Conservation (phyloP, 2,797 vertebrate species). For the Salmo trutta region DNA sequence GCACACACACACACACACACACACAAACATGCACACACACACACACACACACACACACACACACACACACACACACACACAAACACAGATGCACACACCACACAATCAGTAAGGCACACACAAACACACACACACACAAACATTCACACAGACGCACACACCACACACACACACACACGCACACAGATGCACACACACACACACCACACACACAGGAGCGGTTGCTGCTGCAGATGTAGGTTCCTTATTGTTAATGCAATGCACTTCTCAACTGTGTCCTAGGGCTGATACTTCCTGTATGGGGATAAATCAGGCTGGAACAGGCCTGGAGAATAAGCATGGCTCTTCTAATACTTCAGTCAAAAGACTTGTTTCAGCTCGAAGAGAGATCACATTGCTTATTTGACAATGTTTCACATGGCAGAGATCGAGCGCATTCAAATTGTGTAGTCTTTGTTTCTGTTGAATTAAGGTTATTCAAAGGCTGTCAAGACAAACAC, state of each 20-base stretch:
- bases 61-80: no score
- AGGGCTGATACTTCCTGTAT: slow-evolving; percentile 56
- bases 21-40: no score
- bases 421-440: not conserved
- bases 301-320: slow-evolving; percentile 68
- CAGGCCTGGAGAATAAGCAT: slow-evolving; percentile 52
- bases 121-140: no score
- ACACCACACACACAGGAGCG: no score
- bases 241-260: slow-evolving; percentile 57
- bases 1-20: no score
- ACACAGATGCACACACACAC: no score
- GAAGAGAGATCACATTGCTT: slow-evolving; percentile 37
- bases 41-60: no score
- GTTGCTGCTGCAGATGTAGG: slow-evolving; percentile 46
- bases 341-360: slow-evolving; percentile 61
- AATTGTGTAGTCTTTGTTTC: not conserved
- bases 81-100: no score
- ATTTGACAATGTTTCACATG: not conserved
- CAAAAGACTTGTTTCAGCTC: slow-evolving; percentile 46
- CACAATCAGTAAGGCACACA: no score
- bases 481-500: no score
- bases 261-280: slow-evolving; percentile 62
- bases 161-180: no score
- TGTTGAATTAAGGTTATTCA: not conserved
- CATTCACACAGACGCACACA: no score